Conservation (phyloP, 1,140 invertebrate genomes). For the Asbolus verrucosus region DNA sequence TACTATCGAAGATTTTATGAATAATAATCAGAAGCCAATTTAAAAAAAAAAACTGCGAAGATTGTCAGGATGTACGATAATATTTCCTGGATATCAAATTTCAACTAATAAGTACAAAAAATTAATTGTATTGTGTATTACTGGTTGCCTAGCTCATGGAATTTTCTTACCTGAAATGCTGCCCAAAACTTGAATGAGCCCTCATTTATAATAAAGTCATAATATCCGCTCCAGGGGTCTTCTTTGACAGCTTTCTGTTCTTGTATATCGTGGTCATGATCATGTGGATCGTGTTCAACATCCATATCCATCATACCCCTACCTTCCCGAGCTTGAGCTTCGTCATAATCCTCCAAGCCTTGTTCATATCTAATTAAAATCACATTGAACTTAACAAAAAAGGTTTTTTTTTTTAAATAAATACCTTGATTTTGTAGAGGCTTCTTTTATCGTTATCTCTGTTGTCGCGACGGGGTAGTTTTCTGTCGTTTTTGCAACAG, state of each 20-base stretch:
- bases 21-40: not conserved
- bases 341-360: slow-evolving; percentile 61
- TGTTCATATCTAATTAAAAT: slow-evolving; percentile 57
- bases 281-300: slow-evolving; percentile 54
- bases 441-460: slow-evolving; percentile 15
- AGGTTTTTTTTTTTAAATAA: slow-evolving; percentile 24
- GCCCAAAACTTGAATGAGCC: slow-evolving; percentile 90
- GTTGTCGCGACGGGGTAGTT: slow-evolving; percentile 48
- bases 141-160: not conserved
- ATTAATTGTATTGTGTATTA: not conserved
- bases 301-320: slow-evolving; percentile 59
- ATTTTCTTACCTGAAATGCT: slow-evolving; percentile 76
- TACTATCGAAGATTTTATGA: not conserved
- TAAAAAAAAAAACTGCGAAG: not conserved
- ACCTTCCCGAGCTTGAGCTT: slow-evolving; percentile 53
- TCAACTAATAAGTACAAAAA: too few relatives aligned
- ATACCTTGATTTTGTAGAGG: slow-evolving; percentile 51
- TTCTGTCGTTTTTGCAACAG: slow-evolving; percentile 43
- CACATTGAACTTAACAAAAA: slow-evolving; percentile 8
- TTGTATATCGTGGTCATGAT: slow-evolving; percentile 63
- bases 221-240: slow-evolving; percentile 81
- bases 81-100: too few relatives aligned
- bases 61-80: too few relatives aligned
- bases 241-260: slow-evolving; percentile 66
- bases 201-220: slow-evolving; percentile 87